A percentile compares a stretch with the other conserved stretches of the same genome.
These are phyloP conservation scores for Eulemur coronatus DNA, from an alignment of 2,797 vertebrate genomes.

Conservation along the genomic window DNA sequence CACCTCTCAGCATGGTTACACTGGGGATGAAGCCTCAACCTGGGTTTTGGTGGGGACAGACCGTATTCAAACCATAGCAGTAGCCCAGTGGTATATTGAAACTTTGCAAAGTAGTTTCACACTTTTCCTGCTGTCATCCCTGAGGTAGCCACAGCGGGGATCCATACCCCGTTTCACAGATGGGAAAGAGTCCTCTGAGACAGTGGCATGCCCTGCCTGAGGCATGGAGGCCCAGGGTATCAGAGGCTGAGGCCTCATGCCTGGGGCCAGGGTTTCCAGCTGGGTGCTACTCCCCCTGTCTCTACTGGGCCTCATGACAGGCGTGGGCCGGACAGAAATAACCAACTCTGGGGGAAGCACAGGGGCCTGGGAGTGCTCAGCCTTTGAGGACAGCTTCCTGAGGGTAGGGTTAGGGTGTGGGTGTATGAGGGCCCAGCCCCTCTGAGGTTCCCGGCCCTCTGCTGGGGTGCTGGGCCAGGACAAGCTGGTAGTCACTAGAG, in stretches of 20 bases:
- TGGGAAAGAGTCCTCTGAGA: not conserved
- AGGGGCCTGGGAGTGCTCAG: not conserved
- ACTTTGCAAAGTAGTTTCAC: not conserved
- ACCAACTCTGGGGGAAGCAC: not conserved
- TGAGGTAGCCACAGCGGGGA: not conserved
- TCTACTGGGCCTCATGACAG: not conserved
- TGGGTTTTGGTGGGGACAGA: not conserved
- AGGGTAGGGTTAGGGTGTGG: not conserved
- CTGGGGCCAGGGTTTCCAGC: not conserved
- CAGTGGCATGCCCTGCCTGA: not conserved
- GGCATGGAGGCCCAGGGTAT: not conserved
- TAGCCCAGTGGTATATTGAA: not conserved
- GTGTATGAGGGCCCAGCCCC: not conserved
- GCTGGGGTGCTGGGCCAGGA: not conserved
- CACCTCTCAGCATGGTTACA: not conserved
- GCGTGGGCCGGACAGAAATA: not conserved
- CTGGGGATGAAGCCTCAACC: not conserved
- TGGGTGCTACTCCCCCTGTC: not conserved
- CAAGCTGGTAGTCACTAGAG: not conserved
- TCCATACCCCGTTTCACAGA: not conserved
- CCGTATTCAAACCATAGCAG: not conserved
- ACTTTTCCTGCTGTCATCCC: not conserved
- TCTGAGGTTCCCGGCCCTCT: not conserved
- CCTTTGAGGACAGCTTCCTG: not conserved
- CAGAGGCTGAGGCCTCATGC: not conserved